A percentile compares a stretch with the other conserved stretches of the same genome.
Conservation (phyloP, 1,140 invertebrate species). For the Helicoverpa zea region DNA sequence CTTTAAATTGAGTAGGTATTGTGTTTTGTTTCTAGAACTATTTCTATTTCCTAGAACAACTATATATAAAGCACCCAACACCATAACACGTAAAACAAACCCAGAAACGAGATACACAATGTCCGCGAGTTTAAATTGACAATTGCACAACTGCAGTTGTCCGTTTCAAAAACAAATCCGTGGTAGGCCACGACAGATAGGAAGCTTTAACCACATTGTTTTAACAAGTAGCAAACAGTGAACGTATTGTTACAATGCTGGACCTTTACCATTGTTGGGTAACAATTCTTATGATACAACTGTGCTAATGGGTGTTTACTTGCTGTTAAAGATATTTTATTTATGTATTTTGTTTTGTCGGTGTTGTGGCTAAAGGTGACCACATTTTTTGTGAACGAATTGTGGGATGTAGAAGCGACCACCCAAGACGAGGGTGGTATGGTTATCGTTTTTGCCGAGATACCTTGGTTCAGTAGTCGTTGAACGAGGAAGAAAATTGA, state of each 20-base stretch:
- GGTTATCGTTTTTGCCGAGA: no score
- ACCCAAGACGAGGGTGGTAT: no score
- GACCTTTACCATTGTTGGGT: slow-evolving; percentile 23
- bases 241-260: slow-evolving; percentile 41
- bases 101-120: slow-evolving; percentile 24
- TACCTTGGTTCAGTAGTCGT: no score
- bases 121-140: slow-evolving; percentile 41
- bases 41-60: neutral
- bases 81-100: slow-evolving; percentile 3
- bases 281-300: slow-evolving; percentile 29
- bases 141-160: slow-evolving; percentile 45
- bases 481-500: no score
- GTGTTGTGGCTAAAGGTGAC: neutral
- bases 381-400: no score
- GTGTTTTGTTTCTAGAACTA: neutral
- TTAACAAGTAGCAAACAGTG: slow-evolving; percentile 31
- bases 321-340: neutral
- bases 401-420: no score
- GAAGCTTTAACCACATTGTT: slow-evolving; percentile 56
- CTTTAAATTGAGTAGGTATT: no score
- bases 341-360: no score
- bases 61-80: neutral
- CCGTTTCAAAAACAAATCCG: slow-evolving; percentile 59
- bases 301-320: slow-evolving; percentile 34
- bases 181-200: slow-evolving; percentile 73